phyloP scores from a whole-genome alignment of 2,888 invertebrate species.

The Mimas tiliae region DNA sequence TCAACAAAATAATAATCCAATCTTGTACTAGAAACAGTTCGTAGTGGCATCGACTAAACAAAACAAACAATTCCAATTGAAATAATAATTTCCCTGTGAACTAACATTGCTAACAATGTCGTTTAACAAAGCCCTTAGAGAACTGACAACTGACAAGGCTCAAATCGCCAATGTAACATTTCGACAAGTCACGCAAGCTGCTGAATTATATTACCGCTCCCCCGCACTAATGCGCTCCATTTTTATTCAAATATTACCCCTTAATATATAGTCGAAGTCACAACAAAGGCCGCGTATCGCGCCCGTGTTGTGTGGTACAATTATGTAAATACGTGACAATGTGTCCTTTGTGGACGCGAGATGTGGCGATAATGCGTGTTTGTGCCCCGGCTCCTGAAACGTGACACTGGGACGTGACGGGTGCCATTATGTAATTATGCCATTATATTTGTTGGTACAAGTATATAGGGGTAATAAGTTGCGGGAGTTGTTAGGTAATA shows the following conservation, averaged over 20 bases:
- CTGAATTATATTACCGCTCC: constrained; percentile 8
- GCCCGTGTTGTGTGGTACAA: constrained; percentile 30
- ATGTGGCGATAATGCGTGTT: constrained; percentile 23
- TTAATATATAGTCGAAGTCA: constrained; percentile 39
- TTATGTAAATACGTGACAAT: constrained; percentile 19
- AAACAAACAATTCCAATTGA: constrained; percentile 8
- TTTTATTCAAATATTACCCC: constrained; percentile 36
- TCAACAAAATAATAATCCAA: neutral
- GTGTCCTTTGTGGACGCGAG: constrained; percentile 38
- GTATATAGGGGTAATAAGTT: constrained; percentile 6
- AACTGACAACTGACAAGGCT: constrained; percentile 5
- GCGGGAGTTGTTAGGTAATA: neutral
- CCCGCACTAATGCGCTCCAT: constrained; percentile 18
- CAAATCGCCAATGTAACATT: constrained; percentile 21
- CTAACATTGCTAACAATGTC: too few species aligned
- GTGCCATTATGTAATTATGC: neutral
- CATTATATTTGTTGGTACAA: neutral
- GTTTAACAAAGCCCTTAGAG: too few species aligned
- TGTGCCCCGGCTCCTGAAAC: constrained; percentile 19
- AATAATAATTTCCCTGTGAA: constrained; percentile 19
- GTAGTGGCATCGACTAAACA: neutral
- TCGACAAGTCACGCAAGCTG: constrained; percentile 22
- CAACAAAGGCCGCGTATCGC: constrained; percentile 50
- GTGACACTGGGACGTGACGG: constrained; percentile 14
- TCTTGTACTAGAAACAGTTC: neutral